Conservation (phyloP, 2,888 invertebrate species). For the Ferrisia virgata region DNA sequence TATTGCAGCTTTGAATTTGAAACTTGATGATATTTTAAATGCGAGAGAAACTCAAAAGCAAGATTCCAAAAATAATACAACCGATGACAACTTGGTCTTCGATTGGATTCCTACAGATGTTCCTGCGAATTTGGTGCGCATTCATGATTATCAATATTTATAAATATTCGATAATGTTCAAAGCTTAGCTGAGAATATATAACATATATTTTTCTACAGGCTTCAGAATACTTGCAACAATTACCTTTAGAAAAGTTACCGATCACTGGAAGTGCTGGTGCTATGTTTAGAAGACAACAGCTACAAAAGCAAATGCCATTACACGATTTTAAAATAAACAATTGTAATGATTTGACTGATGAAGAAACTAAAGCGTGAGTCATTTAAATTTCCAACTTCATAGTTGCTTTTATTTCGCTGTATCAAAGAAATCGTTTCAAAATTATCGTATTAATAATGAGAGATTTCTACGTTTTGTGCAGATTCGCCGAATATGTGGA, state of each 20-base stretch:
- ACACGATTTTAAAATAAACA: conserved; percentile 70
- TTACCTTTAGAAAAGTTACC: conserved; percentile 63
- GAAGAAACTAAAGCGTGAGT: conserved; percentile 53
- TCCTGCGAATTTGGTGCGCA: conserved; percentile 64
- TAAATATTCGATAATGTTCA: background rate
- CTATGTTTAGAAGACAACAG: conserved; percentile 72
- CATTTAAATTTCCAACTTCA: background rate
- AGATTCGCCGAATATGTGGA: conserved; percentile 60
- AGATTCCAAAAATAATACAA: background rate
- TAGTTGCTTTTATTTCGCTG: background rate
- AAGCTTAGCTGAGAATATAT: background rate
- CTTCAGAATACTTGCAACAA: conserved; percentile 61
- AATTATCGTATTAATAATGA: background rate
- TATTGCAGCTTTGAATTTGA: conserved; percentile 25
- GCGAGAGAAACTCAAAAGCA: background rate
- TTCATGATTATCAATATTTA: conserved; percentile 49
- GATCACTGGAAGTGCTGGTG: conserved; percentile 76
- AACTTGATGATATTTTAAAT: conserved; percentile 19
- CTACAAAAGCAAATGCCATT: conserved; percentile 80
- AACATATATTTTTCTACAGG: conserved; percentile 52
- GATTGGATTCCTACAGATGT: conserved; percentile 75
- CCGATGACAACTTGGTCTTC: conserved; percentile 51
- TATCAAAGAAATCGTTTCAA: too few relatives aligned
- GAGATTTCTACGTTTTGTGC: too few relatives aligned
- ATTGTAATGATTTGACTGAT: conserved; percentile 60